These are phyloP conservation scores for Protosalanx chinensis DNA, from an alignment of 2,797 vertebrate genomes.

Conservation along the genomic window DNA sequence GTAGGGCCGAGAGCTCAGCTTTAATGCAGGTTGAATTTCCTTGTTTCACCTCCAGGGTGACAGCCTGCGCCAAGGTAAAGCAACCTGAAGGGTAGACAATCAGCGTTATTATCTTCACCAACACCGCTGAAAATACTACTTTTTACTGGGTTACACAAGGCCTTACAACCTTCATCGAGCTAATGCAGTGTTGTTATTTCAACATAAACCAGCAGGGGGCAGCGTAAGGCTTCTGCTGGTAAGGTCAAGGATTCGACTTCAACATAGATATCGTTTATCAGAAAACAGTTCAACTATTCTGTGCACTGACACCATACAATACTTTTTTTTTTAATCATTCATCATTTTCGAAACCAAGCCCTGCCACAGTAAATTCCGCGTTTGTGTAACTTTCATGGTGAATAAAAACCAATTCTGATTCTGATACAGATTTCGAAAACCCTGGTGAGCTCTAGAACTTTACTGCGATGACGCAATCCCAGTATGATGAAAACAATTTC, in stretches of 20 bases:
- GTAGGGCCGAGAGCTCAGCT: constrained; percentile 77
- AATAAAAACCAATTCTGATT: background rate
- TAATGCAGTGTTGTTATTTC: constrained; percentile 23
- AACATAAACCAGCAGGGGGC: constrained; percentile 46
- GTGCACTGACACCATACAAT: background rate
- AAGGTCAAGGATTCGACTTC: background rate
- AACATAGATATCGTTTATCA: background rate
- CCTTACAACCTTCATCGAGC: background rate
- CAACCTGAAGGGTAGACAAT: constrained; percentile 51
- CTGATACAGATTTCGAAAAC: background rate
- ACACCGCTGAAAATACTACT: background rate
- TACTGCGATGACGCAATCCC: constrained; percentile 1
- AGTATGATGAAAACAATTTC: background rate
- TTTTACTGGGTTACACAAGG: background rate
- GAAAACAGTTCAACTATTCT: background rate
- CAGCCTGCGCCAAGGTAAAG: constrained; percentile 52
- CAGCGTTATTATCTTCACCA: constrained; percentile 4
- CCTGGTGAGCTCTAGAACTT: background rate
- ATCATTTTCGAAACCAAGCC: background rate
- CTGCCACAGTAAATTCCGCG: too few relatives aligned
- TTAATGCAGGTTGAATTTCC: constrained; percentile 79
- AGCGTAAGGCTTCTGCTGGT: constrained; percentile 19
- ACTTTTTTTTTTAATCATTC: background rate
- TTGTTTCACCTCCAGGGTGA: constrained; percentile 80
- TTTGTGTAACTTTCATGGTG: too few relatives aligned